These are phyloP conservation scores for Ceratothoa steindachneri DNA, from an alignment of 2,888 invertebrate genomes.

Conservation along the genomic window DNA sequence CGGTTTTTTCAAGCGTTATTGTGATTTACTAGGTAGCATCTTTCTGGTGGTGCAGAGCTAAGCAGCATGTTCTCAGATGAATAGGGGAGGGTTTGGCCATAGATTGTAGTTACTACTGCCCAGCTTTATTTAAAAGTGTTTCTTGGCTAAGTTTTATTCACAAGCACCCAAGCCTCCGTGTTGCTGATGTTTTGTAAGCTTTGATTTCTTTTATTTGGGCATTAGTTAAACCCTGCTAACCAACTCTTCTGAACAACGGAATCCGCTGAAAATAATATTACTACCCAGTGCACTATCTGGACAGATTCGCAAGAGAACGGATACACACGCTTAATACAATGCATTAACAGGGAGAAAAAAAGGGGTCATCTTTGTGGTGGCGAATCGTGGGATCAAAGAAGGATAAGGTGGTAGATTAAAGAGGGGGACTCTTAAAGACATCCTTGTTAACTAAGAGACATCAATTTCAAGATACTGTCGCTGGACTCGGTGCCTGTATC, in stretches of 20 bases:
- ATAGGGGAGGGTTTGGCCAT: slow-evolving; percentile 13
- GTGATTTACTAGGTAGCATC: background rate
- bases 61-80: slow-evolving; percentile 9
- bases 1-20: slow-evolving; percentile 10
- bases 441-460: slow-evolving; percentile 7
- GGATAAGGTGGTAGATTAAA: slow-evolving; percentile 2
- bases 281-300: background rate
- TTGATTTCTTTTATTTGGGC: slow-evolving; percentile 8
- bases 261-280: background rate
- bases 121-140: slow-evolving; percentile 4
- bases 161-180: slow-evolving; percentile 12
- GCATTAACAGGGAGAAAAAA: slow-evolving; percentile 5
- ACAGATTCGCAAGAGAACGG: background rate
- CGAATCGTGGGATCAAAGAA: slow-evolving; percentile 3
- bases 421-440: background rate
- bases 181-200: slow-evolving; percentile 7
- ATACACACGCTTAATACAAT: background rate
- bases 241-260: background rate
- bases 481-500: slow-evolving; percentile 47
- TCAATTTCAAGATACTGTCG: slow-evolving; percentile 40
- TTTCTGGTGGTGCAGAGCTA: slow-evolving; percentile 10
- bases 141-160: slow-evolving; percentile 4
- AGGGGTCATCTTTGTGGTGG: slow-evolving; percentile 2
- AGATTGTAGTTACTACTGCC: background rate
- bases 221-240: background rate